Evolutionary conservation across 2,797 vertebrate species (phyloP), one percentile per base, ranked within the genome.

Genomic region (Enteromius treurensis): DNA sequence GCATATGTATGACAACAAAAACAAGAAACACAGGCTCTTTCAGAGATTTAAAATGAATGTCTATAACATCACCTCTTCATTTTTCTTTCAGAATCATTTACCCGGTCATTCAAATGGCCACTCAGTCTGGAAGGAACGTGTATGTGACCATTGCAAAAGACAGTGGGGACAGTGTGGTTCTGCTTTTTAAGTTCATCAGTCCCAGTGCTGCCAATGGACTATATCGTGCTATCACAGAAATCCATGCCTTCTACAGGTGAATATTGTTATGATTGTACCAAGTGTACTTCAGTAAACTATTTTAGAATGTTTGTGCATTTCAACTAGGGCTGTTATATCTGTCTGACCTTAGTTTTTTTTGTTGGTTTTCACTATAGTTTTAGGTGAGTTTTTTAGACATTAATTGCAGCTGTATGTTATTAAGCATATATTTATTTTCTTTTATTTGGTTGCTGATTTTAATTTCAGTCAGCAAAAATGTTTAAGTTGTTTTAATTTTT

Each of bases 81-180:
- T 55, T 45, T 55, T 32, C 19, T 55, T 77, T 9, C 67, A 96
- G 96, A 90, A 95, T 96, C 85, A 92, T 94, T 34, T 96, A 96
- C 83, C 95, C 96, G 19, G 92, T 96, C 75, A 95, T 97, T 79
- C 96, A 96, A 86, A 96, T 96, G 94, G 96, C 96, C 79, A 96
- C 96, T 29, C 96, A 96, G 80, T 96, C 96, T 15, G 95, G 95
- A 81, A 96, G 96, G 90, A 96, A 95, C 5, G 95, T 97, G 0
- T 96, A 96, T 84, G 84, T 97, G 88, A 96, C 96, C 0, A 89
- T 97, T 84, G 95, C 94, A 79, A 96, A 96, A 90, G 95, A 96
- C 60, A 93, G 92, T 29, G 94, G 94, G 26, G 95, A 95, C 76
- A 96, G 94, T 11, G 93, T 94, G 4, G 95, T 96, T 83, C 94